Conservation (phyloP, 2,113 vertebrate species). For the Struthio camelus region DNA sequence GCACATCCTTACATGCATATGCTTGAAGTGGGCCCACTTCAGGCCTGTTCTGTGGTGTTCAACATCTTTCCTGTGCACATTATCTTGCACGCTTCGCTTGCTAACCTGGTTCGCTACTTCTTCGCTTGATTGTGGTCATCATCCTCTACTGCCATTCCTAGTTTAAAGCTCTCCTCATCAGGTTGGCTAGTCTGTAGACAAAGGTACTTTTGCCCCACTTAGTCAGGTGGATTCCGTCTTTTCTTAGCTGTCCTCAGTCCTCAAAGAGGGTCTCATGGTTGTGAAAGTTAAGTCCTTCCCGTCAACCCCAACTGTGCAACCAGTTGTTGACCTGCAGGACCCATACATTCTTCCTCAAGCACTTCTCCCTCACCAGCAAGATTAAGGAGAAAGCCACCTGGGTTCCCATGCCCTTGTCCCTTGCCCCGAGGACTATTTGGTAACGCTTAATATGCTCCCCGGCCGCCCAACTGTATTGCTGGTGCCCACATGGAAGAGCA, state of each 20-base stretch:
- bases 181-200: not conserved
- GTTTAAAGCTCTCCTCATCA: not conserved
- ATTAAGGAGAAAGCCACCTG: not conserved
- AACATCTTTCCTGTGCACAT: not conserved
- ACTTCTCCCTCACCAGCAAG: not conserved
- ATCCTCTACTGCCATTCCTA: not conserved
- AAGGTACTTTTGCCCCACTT: not conserved
- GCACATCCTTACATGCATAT: too few species aligned
- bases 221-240: not conserved
- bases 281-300: not conserved
- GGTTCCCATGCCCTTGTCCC: not conserved
- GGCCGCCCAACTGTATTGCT: not conserved
- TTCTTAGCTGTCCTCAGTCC: not conserved
- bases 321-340: not conserved
- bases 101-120: not conserved
- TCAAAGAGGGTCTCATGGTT: not conserved
- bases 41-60: too few species aligned
- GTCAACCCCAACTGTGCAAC: not conserved
- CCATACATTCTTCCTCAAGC: not conserved
- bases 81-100: not conserved
- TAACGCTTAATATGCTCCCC: not conserved
- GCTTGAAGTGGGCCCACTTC: too few species aligned
- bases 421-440: not conserved
- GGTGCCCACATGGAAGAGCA: not conserved
- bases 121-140: not conserved